These are phyloP conservation scores for Cheilosia urbana DNA, from an alignment of 2,888 invertebrate species.

Conservation along the genomic window DNA sequence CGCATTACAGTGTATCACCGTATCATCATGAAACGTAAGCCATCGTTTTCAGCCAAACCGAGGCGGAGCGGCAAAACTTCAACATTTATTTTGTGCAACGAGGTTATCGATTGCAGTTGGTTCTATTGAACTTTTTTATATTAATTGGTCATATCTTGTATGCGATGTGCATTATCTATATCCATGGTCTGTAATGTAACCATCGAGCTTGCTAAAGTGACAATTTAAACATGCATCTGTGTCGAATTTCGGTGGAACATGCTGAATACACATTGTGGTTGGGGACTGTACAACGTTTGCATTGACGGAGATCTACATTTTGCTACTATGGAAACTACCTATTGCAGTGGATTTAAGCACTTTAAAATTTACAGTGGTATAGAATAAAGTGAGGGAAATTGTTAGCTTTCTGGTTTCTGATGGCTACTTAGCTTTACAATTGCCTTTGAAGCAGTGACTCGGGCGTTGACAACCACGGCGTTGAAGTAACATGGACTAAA, in stretches of 20 bases:
- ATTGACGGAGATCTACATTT: no score
- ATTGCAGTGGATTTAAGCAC: no score
- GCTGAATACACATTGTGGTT: not conserved
- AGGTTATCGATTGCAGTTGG: not conserved
- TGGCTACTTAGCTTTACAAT: no score
- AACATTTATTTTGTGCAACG: not conserved
- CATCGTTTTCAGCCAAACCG: not conserved
- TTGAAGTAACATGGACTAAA: no score
- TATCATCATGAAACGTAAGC: constrained; percentile 4
- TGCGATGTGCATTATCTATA: not conserved
- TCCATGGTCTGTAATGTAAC: not conserved
- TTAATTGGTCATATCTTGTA: not conserved
- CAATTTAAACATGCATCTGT: constrained; percentile 1
- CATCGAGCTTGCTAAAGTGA: not conserved
- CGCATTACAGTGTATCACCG: constrained; percentile 8
- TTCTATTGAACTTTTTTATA: not conserved
- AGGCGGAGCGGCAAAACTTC: not conserved
- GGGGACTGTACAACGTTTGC: not conserved
- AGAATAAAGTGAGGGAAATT: no score
- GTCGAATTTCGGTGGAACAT: not conserved
- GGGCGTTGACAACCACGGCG: no score
- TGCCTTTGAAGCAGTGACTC: no score
- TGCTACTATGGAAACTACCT: no score
- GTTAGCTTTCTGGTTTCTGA: no score
- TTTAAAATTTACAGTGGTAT: no score